Conservation (phyloP, 2,888 invertebrate species). For the Bellardia bayeri region DNA sequence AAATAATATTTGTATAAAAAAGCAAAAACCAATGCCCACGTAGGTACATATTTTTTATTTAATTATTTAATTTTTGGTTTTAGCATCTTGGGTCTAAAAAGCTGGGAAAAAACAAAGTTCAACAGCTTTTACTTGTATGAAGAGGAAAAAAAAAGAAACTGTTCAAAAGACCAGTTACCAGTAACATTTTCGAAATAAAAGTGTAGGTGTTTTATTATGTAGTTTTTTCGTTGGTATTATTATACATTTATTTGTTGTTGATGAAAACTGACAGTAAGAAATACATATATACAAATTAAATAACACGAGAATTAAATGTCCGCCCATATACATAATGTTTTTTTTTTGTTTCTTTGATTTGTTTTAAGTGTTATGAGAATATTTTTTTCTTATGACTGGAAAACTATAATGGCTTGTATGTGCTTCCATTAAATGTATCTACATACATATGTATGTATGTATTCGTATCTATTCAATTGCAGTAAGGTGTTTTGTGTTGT, state of each 20-base stretch:
- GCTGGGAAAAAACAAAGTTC: slow-evolving; percentile 60
- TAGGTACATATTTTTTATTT: slow-evolving; percentile 44
- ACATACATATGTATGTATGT: too few relatives aligned
- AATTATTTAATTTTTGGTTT: neutral
- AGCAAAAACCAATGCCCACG: slow-evolving; percentile 36
- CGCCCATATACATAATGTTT: slow-evolving; percentile 65
- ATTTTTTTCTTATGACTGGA: neutral
- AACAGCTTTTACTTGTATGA: slow-evolving; percentile 54
- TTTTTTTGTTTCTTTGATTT: slow-evolving; percentile 12
- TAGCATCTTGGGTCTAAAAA: neutral
- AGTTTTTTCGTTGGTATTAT: slow-evolving; percentile 1
- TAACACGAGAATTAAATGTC: slow-evolving; percentile 59
- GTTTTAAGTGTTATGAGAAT: slow-evolving; percentile 29
- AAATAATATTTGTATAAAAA: slow-evolving; percentile 19
- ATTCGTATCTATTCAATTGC: slow-evolving; percentile 19
- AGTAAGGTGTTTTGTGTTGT: slow-evolving; percentile 39
- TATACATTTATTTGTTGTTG: slow-evolving; percentile 10
- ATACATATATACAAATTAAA: slow-evolving; percentile 41
- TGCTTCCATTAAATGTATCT: neutral
- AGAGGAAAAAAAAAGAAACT: slow-evolving; percentile 1
- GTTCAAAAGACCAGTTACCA: slow-evolving; percentile 37
- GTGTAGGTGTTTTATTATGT: slow-evolving; percentile 63
- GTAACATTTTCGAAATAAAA: slow-evolving; percentile 13
- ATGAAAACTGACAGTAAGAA: slow-evolving; percentile 54
- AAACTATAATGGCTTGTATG: neutral